Conservation (phyloP, 2,113 vertebrate genomes). For the Malurus alboscapulatus region DNA sequence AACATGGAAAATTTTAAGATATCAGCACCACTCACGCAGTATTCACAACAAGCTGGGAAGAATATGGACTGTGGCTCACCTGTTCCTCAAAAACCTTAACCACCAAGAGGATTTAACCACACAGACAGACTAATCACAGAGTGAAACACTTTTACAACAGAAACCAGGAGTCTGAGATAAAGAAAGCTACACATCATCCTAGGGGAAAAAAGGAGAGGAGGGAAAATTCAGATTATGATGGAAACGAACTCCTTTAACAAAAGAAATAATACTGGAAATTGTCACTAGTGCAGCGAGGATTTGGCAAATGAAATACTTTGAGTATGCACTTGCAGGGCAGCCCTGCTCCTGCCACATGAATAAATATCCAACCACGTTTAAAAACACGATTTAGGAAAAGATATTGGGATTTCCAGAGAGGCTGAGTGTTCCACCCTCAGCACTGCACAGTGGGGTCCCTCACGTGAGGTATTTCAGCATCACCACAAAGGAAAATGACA, state of each 20-base stretch:
- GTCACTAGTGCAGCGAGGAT: slow-evolving; percentile 4
- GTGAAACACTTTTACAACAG: not conserved
- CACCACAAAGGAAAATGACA: not conserved
- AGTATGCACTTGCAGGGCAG: not conserved
- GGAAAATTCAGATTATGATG: not conserved
- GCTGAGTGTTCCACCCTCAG: not conserved
- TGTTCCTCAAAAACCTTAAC: not conserved
- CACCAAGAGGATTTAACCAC: not conserved
- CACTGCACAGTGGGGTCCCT: not conserved
- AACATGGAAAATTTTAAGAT: not conserved
- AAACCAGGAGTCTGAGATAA: not conserved
- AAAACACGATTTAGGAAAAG: not conserved
- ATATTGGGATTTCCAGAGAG: fast-evolving
- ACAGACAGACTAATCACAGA: not conserved
- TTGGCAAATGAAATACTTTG: slow-evolving; percentile 12
- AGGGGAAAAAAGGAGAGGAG: not conserved
- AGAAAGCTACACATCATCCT: not conserved
- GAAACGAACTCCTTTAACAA: not conserved
- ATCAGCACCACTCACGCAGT: not conserved
- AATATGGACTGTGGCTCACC: not conserved
- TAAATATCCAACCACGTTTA: not conserved
- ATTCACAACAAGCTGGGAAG: not conserved
- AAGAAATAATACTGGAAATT: slow-evolving; percentile 52
- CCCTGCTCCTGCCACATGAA: not conserved
- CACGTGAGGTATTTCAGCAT: not conserved